Evolutionary conservation across 1,140 invertebrate genomes (phyloP), one percentile per base, ranked within the genome.

Genomic region (Drosophila takahashii): DNA sequence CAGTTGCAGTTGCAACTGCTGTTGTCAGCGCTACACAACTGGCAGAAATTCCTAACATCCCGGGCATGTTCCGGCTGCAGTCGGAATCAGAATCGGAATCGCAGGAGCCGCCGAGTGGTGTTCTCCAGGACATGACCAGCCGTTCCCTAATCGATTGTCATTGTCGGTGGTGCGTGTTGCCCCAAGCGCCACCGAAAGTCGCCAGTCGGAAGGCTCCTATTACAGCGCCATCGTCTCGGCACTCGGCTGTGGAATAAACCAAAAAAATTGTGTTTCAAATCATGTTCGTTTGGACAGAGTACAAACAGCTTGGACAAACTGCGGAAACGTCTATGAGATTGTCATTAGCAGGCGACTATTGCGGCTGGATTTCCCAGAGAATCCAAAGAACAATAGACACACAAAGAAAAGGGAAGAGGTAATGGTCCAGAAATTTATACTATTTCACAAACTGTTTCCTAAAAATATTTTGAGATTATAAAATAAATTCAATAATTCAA

Each of bases 221-320:
- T 86, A 87, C 81, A 65, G 32, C 42, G 29, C 47, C 42, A 58
- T 34, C 36, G 62, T 50, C 64, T 42, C 16, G 42, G 13, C 36
- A 44, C n/a, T 26, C 42, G 56, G n/a, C 48, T 9, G 48, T 54
- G 41, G 62, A 65, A 70, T 83, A 89, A 83, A 76, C 54, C 67
- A 79, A 79, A 67, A 78, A 90, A 86, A 87, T 69, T 90, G 79
- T 90, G 79, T 87, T 87, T 90, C 79, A 80, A 90, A 90, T 90
- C 79, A 79, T 90, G 87, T 90, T 80, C 60, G 58, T 73, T 90
- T 74, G 72, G 87, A 90, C 86, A 90, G 87, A 70, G 66, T 54
- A 90, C 86, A 90, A 90, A 90, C 83, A 90, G 87, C 74, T 87
- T 78, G 70, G 87, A 90, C 87, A 90, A 90, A 89, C 87, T 90